These are phyloP conservation scores for Pituophis catenifer DNA, from an alignment of 2,113 vertebrate genomes.

Conservation along the genomic window DNA sequence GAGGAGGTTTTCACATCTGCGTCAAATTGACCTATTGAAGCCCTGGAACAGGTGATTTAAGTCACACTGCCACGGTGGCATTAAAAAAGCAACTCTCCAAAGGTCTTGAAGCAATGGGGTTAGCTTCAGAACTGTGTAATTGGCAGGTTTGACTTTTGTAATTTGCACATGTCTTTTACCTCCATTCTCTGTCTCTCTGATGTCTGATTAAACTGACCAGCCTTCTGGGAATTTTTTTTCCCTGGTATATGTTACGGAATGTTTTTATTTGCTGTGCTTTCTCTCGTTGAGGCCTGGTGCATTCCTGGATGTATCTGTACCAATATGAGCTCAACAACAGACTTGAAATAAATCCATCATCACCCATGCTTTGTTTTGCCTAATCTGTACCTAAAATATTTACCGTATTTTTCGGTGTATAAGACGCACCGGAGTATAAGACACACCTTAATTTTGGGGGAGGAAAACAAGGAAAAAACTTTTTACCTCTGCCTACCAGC, in stretches of 20 bases:
- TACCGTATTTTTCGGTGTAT: not conserved
- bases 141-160: not conserved
- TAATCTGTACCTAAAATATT: not conserved
- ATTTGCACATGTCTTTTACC: not conserved
- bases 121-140: not conserved
- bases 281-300: not conserved
- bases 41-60: not conserved
- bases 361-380: not conserved
- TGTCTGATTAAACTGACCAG: not conserved
- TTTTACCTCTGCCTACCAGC: no score
- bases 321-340: not conserved
- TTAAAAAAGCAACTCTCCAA: not conserved
- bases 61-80: not conserved
- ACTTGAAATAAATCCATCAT: not conserved
- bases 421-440: no score
- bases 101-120: not conserved
- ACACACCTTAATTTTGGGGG: no score
- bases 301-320: not conserved
- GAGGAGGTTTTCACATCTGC: not conserved
- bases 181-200: not conserved
- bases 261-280: not conserved
- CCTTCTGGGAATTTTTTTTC: not conserved
- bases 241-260: not conserved
- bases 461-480: no score
- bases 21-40: not conserved